Evolutionary conservation across 35 echinoderm and acorn worm species (phyloP).

Genomic region (Nesometra sesokonis): DNA sequence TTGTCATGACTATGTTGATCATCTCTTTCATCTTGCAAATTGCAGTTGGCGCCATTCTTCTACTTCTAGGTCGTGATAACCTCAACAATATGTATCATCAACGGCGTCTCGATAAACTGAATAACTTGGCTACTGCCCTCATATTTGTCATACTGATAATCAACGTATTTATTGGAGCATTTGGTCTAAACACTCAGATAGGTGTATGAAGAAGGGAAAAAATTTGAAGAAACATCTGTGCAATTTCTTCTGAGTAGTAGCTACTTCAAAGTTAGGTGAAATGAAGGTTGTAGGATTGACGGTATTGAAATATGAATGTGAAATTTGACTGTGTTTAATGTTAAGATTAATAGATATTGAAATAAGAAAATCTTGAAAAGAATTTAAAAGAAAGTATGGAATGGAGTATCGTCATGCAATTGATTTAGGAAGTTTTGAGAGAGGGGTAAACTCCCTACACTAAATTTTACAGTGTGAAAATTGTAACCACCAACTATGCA

Average conservation of each 20-base stretch:
- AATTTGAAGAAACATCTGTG: neutral
- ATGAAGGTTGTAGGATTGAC: too few species aligned
- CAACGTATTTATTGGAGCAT: slow-evolving; percentile 87
- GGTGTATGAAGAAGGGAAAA: neutral
- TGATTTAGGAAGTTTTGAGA: too few species aligned
- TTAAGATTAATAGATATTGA: too few species aligned
- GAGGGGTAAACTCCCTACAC: too few species aligned
- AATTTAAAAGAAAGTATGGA: too few species aligned
- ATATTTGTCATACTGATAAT: slow-evolving; percentile 68
- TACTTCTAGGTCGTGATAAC: slow-evolving; percentile 83
- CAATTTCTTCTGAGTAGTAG: too few species aligned
- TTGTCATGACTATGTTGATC: slow-evolving; percentile 76
- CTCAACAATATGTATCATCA: slow-evolving; percentile 84
- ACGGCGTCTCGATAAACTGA: slow-evolving; percentile 66
- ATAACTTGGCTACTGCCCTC: slow-evolving; percentile 68
- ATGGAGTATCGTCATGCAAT: too few species aligned
- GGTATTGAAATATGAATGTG: too few species aligned
- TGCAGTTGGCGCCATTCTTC: slow-evolving; percentile 56
- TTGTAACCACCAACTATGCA: neutral
- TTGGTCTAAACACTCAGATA: slow-evolving; percentile 37
- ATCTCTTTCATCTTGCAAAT: slow-evolving; percentile 64
- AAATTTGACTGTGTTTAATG: too few species aligned
- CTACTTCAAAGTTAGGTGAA: too few species aligned
- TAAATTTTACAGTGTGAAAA: neutral
- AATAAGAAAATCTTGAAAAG: too few species aligned